Evolutionary conservation across 2,888 invertebrate genomes (phyloP), one percentile per base, ranked within the genome.

Genomic region (Crocallis elinguaria): DNA sequence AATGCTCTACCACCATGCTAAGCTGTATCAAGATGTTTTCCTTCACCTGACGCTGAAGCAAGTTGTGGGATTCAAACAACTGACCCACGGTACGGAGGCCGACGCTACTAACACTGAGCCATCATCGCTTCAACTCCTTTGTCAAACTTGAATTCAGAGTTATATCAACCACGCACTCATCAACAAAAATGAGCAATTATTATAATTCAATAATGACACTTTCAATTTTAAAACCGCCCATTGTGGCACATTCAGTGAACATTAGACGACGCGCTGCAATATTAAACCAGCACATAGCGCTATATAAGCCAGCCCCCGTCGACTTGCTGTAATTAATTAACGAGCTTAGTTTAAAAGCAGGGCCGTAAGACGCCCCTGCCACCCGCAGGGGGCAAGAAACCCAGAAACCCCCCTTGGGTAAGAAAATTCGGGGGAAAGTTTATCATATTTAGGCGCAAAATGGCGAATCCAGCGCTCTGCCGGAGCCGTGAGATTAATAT

Each of bases 321-420:
- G 88, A 88, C 89, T 90, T 87, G 85, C 88, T 87, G 88, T 92
- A 92, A 92, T 92, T 92, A 92, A 92, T 92, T 92, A 92, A 92
- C 92, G 90, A 90, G 92, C 92, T 92, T 92, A 92, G 91, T 92
- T 92, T 91, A 91, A 92, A 92, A 92, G 91, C 90, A 88, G 91
- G 90, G 90, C 86, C 86, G 87, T 90, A 90, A 90, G 89, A 86
- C 89, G 84, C 82, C 81, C 65, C 68, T 69, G 71, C 71, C 79
- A 77, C 72, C 74, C 75, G 66, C 73, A 75, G 77, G 77, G 76
- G 78, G 76, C 74, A 83, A 84, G 81, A 77, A 82, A 77, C 69
- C 80, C 51, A 84, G 81, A 77, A 82, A 77, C 69, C 80, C 51
- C 32, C 51, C 51, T 23, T 77, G 69, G 85, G 82, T 81, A 73